phyloP scores from a whole-genome alignment of 2,888 invertebrate genomes.

The Blastobasis adustella region DNA sequence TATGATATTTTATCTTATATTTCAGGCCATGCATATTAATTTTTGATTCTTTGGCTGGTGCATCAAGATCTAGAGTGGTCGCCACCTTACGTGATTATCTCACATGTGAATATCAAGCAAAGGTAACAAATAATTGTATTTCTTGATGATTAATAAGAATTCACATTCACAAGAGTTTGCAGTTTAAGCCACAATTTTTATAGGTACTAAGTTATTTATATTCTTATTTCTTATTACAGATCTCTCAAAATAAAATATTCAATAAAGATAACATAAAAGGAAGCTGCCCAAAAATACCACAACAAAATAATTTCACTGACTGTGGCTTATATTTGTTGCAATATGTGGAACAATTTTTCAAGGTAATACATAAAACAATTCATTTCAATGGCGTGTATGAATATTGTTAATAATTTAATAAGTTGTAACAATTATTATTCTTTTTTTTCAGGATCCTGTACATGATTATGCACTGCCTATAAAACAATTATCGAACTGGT shows the following conservation, averaged over 20 bases:
- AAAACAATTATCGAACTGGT: constrained; percentile 89
- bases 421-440: neutral
- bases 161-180: too few relatives aligned
- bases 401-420: neutral
- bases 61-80: constrained; percentile 87
- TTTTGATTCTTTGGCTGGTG: constrained; percentile 93
- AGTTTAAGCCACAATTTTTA: too few relatives aligned
- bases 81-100: constrained; percentile 94
- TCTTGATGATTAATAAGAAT: too few relatives aligned
- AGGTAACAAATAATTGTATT: constrained; percentile 49
- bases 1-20: constrained; percentile 26
- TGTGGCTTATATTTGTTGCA: constrained; percentile 97
- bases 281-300: constrained; percentile 93
- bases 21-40: constrained; percentile 93
- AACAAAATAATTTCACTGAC: constrained; percentile 97
- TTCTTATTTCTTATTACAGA: constrained; percentile 35
- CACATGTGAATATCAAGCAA: constrained; percentile 88
- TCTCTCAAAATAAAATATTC: constrained; percentile 79
- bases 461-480: constrained; percentile 89
- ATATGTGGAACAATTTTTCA: constrained; percentile 97
- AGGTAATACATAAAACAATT: constrained; percentile 74
- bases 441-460: constrained; percentile 82
- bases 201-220: neutral
- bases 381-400: too few relatives aligned
- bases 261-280: constrained; percentile 91